phyloP scores from a whole-genome alignment of 2,888 invertebrate species.

The Operophtera brumata region DNA sequence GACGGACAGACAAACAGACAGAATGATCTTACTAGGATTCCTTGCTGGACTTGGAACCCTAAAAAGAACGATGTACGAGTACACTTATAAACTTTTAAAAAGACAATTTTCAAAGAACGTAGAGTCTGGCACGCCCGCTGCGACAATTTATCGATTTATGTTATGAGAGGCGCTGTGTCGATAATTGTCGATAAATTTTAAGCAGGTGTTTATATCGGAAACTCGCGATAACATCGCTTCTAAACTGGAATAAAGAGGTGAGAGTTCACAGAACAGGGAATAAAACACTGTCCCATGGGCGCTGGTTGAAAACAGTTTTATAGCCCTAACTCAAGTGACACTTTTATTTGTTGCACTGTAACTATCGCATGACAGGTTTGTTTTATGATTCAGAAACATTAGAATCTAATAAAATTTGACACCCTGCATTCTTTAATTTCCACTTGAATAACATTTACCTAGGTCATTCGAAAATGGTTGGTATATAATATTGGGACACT shows the following conservation, averaged over 20 bases:
- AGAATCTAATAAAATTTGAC: constrained; percentile 3
- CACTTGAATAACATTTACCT: too few relatives aligned
- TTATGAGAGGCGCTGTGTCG: constrained; percentile 40
- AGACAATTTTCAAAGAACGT: too few relatives aligned
- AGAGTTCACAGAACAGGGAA: constrained; percentile 36
- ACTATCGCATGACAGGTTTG: constrained; percentile 7
- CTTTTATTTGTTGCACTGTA: neutral
- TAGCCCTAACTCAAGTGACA: constrained; percentile 6
- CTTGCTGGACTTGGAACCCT: too few relatives aligned
- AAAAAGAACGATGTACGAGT: too few relatives aligned
- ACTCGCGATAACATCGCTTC: constrained; percentile 35
- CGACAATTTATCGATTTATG: neutral
- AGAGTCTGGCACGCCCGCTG: too few relatives aligned
- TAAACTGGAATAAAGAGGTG: constrained; percentile 37
- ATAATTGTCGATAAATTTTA: constrained; percentile 54
- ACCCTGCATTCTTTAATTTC: neutral
- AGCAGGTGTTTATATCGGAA: constrained; percentile 50
- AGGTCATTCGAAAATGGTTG: too few relatives aligned
- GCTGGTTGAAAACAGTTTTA: constrained; percentile 18
- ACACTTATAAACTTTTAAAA: too few relatives aligned
- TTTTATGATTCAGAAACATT: constrained; percentile 4
- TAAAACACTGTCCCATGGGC: constrained; percentile 24
- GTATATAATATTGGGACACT: too few relatives aligned
- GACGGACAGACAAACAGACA: too few relatives aligned
- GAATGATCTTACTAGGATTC: too few relatives aligned